phyloP scores from a whole-genome alignment of 2,113 vertebrate genomes.

The Bettongia penicillata region DNA sequence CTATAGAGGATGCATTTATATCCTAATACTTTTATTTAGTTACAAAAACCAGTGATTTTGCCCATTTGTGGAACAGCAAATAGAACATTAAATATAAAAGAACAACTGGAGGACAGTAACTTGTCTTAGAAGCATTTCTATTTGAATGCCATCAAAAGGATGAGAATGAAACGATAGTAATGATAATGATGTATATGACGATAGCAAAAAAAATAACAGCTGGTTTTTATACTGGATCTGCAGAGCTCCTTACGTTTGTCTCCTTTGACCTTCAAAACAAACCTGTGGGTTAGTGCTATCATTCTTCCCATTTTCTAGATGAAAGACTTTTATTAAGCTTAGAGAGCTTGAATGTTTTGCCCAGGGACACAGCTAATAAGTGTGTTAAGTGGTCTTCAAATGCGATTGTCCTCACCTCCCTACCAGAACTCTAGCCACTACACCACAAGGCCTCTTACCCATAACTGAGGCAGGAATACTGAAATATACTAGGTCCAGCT shows the following conservation, averaged over 20 bases:
- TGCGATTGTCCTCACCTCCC: neutral
- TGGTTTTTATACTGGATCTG: neutral
- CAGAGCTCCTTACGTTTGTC: neutral
- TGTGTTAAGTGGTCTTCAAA: neutral
- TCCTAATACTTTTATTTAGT: neutral
- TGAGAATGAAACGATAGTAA: neutral
- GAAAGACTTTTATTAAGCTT: neutral
- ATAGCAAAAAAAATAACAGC: neutral
- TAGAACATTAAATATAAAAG: neutral
- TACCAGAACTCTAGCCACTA: neutral
- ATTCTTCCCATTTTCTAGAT: neutral
- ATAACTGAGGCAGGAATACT: neutral
- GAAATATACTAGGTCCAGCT: neutral
- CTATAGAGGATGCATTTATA: neutral
- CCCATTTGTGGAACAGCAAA: neutral
- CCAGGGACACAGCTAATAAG: neutral
- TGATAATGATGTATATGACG: neutral
- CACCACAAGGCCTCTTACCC: neutral
- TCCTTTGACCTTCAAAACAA: neutral
- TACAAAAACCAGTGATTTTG: neutral
- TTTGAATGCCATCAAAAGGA: neutral
- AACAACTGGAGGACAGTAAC: neutral
- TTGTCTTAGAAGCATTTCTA: neutral
- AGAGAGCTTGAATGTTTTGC: neutral
- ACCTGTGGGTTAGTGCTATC: neutral